Percentiles rank a stretch among this genome's conserved stretches.
phyloP scores from a whole-genome alignment of 2,888 invertebrate species.

The Helicoverpa assulta region DNA sequence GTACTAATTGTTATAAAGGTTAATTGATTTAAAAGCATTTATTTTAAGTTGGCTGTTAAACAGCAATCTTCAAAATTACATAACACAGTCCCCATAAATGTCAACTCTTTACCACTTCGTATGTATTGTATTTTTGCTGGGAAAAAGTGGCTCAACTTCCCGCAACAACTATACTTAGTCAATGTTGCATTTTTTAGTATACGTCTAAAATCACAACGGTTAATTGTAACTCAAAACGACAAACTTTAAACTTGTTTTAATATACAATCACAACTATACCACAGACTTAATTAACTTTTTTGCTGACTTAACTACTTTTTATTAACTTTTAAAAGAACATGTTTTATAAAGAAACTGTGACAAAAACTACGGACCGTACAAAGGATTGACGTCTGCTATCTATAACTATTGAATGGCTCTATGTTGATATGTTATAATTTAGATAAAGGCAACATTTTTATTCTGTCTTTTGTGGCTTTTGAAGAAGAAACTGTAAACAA shows the following conservation, averaged over 20 bases:
- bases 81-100: too few species aligned
- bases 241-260: constrained; percentile 1
- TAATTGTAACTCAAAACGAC: neutral
- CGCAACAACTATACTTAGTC: too few species aligned
- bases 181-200: neutral
- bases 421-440: constrained; percentile 63
- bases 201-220: neutral
- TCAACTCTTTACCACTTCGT: too few species aligned
- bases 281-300: neutral
- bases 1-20: too few species aligned
- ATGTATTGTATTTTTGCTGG: too few species aligned
- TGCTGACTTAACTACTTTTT: neutral
- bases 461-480: constrained; percentile 62
- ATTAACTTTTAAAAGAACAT: neutral
- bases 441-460: constrained; percentile 51
- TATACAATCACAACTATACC: neutral
- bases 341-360: neutral
- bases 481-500: neutral
- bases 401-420: constrained; percentile 39
- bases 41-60: too few species aligned
- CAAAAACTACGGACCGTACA: constrained; percentile 27
- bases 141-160: too few species aligned
- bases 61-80: too few species aligned
- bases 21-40: too few species aligned
- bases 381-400: constrained; percentile 20